Percentiles rank a stretch among this genome's conserved stretches.
Conservation (phyloP, 2,113 vertebrate species). For the Ailurus styani region DNA sequence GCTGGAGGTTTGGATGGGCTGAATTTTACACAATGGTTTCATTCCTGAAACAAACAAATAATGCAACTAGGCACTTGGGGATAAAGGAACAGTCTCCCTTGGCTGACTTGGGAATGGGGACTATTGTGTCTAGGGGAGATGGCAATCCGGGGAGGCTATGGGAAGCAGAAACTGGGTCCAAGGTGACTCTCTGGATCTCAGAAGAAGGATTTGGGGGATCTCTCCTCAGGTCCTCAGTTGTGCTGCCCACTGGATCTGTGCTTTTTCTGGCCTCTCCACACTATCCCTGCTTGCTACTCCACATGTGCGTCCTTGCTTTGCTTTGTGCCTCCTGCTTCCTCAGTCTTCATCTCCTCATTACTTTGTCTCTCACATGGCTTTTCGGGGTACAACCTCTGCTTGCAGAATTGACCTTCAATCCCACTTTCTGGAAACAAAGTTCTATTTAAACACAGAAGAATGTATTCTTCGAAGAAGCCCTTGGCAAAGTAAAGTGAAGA, state of each 20-base stretch:
- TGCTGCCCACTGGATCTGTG: no score
- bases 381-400: neutral
- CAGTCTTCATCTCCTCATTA: neutral
- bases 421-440: neutral
- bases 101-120: neutral
- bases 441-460: neutral
- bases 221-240: neutral
- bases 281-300: neutral
- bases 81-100: neutral
- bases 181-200: neutral
- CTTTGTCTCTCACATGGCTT: neutral
- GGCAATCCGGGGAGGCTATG: neutral
- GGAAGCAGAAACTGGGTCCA: neutral
- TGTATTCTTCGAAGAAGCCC: neutral
- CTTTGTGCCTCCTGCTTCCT: fast-evolving
- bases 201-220: neutral
- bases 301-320: fast-evolving
- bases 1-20: constrained; percentile 39
- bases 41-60: constrained; percentile 9
- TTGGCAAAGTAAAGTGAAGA: neutral
- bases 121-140: fast-evolving
- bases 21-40: neutral
- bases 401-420: no score
- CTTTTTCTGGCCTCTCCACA: neutral
- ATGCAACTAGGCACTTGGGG: neutral